Evolutionary conservation across 2,888 invertebrate species (phyloP), one percentile per base, ranked within the genome.

Genomic region (Dendrolimus pini): DNA sequence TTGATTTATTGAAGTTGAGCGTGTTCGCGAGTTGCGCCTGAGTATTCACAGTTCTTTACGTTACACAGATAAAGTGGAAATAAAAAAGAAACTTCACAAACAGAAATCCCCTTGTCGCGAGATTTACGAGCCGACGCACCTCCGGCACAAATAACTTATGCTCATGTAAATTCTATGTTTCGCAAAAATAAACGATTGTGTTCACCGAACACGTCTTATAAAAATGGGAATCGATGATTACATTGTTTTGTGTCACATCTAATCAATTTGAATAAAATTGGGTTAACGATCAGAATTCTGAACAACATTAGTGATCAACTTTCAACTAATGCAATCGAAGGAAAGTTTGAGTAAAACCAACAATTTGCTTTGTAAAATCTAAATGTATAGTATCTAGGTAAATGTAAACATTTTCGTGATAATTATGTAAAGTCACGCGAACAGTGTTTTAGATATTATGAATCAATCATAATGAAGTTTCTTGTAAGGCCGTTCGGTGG

Each of bases 1-100:
- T 89, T 90, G 89, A 90, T 89, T 90, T 90, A 90, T 90, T 85
- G 85, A 89, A 90, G 89, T 89, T 89, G 84, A 84, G 84, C 85
- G 78, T 81, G 82, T 75, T 78, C 69, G 71, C 74, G 80, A 83
- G 83, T 84, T 88, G 89, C 85, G 86, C 83, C 79, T 78, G 89
- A 89, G 89, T 85, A 88, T 84, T 85, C 85, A 72, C 82, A 81
- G 82, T 82, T 81, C 82, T 85, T 86, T 82, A 79, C 83, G 76
- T 82, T 83, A 82, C 81, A 81, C 84, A 86, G 87, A 88, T 87
- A 89, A 88, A 89, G 85, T 82, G 83, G 77, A 86, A 89, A 87
- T 89, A 89, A 89, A 89, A 88, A 89, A 84, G 84, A 82, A 89
- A 89, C 82, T 89, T 90, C 85, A 84, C 86, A 84, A 89, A 89